Percentiles rank a stretch among this genome's conserved stretches.
These are phyloP conservation scores for Fukomys damarensis DNA, from an alignment of 2,113 vertebrate genomes.

Conservation along the genomic window DNA sequence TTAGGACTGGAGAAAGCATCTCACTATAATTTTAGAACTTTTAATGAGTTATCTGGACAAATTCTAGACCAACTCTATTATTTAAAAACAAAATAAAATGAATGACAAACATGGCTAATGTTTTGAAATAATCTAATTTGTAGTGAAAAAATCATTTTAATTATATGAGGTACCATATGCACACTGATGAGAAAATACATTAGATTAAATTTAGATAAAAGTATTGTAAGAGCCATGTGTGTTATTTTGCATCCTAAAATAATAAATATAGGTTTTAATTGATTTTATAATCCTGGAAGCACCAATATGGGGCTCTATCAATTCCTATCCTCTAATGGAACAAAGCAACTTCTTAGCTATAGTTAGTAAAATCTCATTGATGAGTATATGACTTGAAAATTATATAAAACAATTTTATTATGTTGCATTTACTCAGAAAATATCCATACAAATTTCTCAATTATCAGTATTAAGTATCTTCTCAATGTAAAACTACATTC, in stretches of 20 bases:
- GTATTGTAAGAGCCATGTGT: neutral
- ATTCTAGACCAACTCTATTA: constrained; percentile 6
- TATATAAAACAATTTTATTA: neutral
- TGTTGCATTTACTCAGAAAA: constrained; percentile 33
- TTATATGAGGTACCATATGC: neutral
- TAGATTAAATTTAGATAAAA: constrained; percentile 19
- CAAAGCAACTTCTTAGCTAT: constrained; percentile 35
- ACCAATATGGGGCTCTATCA: neutral
- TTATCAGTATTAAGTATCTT: constrained; percentile 7
- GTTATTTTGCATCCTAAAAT: neutral
- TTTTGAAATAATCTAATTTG: constrained; percentile 37
- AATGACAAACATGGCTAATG: constrained; percentile 6
- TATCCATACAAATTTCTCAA: constrained; percentile 19
- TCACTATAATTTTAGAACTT: neutral
- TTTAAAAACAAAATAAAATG: neutral
- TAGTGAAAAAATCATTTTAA: constrained; percentile 8
- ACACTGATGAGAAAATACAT: neutral
- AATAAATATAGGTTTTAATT: neutral
- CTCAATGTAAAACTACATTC: neutral
- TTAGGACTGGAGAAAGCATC: neutral
- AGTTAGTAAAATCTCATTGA: constrained; percentile 45
- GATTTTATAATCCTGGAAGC: constrained; percentile 3
- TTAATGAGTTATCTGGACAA: neutral
- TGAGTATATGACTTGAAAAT: constrained; percentile 59
- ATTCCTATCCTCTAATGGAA: neutral